Conservation (phyloP, 2,888 invertebrate species). For the Sminthurinus aureus region DNA sequence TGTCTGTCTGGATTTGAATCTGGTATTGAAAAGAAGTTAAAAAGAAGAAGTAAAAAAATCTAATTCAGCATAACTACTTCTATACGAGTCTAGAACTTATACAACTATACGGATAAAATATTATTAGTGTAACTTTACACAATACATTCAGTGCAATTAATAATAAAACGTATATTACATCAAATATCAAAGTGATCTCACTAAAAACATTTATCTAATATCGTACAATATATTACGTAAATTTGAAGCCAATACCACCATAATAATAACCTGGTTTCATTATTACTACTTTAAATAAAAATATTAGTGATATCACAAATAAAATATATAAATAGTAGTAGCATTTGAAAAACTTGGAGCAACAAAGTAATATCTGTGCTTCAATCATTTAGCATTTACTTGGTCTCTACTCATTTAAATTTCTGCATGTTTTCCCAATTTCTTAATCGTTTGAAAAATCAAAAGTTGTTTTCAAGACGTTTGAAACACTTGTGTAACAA, state of each 20-base stretch:
- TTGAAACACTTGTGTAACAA: conserved; percentile 3
- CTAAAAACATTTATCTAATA: too few species aligned
- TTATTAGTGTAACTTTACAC: too few species aligned
- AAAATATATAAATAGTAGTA: background rate
- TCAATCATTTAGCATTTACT: background rate
- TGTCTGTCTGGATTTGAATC: background rate
- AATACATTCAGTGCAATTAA: too few species aligned
- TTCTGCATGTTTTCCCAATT: conserved; percentile 31
- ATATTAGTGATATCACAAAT: background rate
- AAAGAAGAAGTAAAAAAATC: background rate
- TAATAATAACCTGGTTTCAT: background rate
- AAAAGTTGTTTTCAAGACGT: background rate
- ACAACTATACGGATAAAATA: background rate
- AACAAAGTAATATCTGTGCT: background rate
- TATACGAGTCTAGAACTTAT: background rate
- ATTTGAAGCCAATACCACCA: too few species aligned
- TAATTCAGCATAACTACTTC: too few species aligned
- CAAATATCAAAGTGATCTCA: too few species aligned
- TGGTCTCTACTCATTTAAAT: background rate
- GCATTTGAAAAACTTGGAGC: background rate
- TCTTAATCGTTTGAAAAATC: background rate
- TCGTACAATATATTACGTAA: too few species aligned
- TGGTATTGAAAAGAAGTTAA: background rate
- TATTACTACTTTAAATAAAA: background rate
- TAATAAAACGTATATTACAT: too few species aligned